Base-by-base conservation (phyloP, 1,140 invertebrate genomes). In the Drosophila setifemur region DNA sequence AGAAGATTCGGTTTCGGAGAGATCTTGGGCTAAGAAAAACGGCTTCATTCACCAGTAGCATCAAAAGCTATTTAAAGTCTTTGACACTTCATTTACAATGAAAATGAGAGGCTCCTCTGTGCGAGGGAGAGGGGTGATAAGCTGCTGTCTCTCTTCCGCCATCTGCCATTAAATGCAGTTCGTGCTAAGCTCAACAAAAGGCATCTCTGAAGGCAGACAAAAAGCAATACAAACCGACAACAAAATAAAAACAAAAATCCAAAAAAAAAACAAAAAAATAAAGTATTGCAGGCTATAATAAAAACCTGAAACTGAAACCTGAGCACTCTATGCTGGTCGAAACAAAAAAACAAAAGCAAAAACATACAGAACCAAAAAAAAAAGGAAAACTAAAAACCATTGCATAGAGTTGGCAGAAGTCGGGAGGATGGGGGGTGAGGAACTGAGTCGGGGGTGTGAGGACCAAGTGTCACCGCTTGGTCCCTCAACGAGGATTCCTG, bases 71-170 rank as follows among this genome's bases (percentile, higher is more conserved):
- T 86, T 86, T 87, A 87, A 82, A 86, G 72, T 86, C 81, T 86
- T 86, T 86, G 81, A 86, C 81, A 86, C 81, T 86, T 86, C 81
- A 86, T 87, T 86, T 86, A 87, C 74, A 86, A 87, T 81, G 81
- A 86, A 86, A 87, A 81, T 73, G 73, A 73, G 77, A 76, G 75
- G 61, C 50, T 39, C 45, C 49, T 42, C 39, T 25, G 14, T 39
- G 61, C 31, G 16, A 28, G 28, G 4, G 9, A n/a, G 11, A 25
- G 53, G 1, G 33, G 8, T 7, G n/a, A n/a, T n/a, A n/a, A 21
- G 8, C 9, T 31, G 21, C 21, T 9, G 12, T 49, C 14, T 11
- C 11, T 39, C 31, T 6, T 42, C 48, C 39, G 12, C 33, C 33
- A 7, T 7, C 12, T 12, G 33, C 49, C 44, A 75, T 26, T 49